Conservation (phyloP, 2,888 invertebrate species). For the Hymenopus coronatus region DNA sequence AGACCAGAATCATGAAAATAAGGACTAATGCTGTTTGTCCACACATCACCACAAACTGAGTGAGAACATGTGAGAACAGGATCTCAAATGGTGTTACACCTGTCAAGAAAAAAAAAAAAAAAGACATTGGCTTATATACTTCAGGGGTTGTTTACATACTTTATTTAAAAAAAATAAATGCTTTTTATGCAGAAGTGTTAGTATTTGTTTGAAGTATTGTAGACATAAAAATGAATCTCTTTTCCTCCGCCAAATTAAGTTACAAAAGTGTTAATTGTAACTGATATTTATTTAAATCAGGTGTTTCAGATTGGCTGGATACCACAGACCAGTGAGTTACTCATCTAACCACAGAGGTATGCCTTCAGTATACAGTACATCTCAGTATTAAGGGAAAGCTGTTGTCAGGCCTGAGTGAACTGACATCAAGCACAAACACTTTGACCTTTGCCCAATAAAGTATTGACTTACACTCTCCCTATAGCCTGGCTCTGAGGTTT, state of each 20-base stretch:
- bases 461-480: too few relatives aligned
- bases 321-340: too few relatives aligned
- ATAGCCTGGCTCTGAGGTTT: too few relatives aligned
- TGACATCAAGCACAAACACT: too few relatives aligned
- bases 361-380: too few relatives aligned
- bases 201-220: not conserved
- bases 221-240: not conserved
- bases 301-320: too few relatives aligned
- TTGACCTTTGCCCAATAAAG: too few relatives aligned
- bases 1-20: constrained; percentile 87
- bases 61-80: constrained; percentile 88
- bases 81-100: constrained; percentile 91
- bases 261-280: not conserved
- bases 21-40: constrained; percentile 90
- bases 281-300: too few relatives aligned
- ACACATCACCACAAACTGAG: constrained; percentile 93
- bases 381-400: too few relatives aligned
- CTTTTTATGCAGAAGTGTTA: not conserved
- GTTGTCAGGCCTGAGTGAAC: too few relatives aligned
- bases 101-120: constrained; percentile 39
- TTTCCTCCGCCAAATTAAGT: not conserved
- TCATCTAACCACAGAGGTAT: too few relatives aligned
- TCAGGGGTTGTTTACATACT: not conserved
- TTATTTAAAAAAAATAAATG: not conserved
- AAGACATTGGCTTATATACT: not conserved